Evolutionary conservation across 2,888 invertebrate genomes (phyloP).

Genomic region (Cremastinae sp.): DNA sequence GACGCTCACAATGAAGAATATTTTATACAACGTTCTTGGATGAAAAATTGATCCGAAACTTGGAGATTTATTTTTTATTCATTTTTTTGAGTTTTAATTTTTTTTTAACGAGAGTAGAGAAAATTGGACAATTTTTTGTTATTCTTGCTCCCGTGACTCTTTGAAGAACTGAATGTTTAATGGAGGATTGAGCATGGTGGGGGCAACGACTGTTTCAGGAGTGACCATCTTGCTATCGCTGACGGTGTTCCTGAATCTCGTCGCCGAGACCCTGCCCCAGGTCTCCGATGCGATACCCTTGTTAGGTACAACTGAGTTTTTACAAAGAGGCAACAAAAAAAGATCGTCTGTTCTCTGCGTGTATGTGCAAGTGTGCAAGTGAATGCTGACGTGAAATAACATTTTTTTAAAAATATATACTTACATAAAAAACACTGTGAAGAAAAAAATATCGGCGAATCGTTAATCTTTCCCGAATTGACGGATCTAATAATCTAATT

Average conservation of each 20-base stretch:
- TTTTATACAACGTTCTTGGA: too few relatives aligned
- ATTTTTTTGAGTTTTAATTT: neutral
- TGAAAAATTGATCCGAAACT: too few relatives aligned
- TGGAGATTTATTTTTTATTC: too few relatives aligned
- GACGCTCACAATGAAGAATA: too few relatives aligned
- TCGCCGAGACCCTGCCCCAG: constrained; percentile 99
- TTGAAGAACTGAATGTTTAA: constrained; percentile 60
- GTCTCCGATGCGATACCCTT: constrained; percentile 99
- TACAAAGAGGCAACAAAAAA: constrained; percentile 65
- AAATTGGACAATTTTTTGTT: constrained; percentile 42
- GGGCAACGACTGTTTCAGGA: constrained; percentile 89
- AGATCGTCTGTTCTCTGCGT: constrained; percentile 29
- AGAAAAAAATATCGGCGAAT: constrained; percentile 34
- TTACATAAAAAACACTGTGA: neutral
- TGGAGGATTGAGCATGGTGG: constrained; percentile 73
- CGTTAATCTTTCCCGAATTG: constrained; percentile 9
- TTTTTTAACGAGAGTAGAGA: constrained; percentile 44
- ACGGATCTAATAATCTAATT: too few relatives aligned
- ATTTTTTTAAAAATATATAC: constrained; percentile 1
- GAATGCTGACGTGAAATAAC: neutral
- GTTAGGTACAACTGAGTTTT: constrained; percentile 91
- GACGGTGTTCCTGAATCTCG: constrained; percentile 99
- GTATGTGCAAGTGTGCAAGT: constrained; percentile 42
- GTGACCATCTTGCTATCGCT: constrained; percentile 99
- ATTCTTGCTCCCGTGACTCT: constrained; percentile 53